Conservation (phyloP, 2,113 vertebrate species). For the Syngnathus floridae region DNA sequence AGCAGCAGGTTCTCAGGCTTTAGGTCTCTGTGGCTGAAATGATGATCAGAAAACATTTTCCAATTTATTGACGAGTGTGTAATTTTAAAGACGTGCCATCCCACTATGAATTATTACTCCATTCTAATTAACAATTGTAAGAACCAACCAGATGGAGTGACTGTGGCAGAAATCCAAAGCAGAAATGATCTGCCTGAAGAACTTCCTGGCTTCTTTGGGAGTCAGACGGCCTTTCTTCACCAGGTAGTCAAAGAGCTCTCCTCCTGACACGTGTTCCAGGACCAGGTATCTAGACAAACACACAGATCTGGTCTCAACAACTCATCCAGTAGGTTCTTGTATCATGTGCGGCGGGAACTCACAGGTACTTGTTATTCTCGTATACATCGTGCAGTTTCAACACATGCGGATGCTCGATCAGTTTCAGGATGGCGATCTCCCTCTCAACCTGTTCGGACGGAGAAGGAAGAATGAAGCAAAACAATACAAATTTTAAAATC, state of each 20-base stretch:
- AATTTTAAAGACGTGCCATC: conserved; percentile 2
- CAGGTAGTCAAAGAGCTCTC: conserved; percentile 88
- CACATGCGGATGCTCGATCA: conserved; percentile 90
- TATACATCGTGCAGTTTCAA: conserved; percentile 93
- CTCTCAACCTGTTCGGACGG: conserved; percentile 78
- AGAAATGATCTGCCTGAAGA: conserved; percentile 92
- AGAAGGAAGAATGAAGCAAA: conserved; percentile 17
- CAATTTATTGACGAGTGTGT: neutral
- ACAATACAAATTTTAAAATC: neutral
- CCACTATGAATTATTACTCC: neutral
- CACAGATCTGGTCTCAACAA: neutral
- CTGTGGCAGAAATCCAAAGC: conserved; percentile 92
- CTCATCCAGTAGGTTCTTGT: neutral
- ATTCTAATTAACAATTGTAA: neutral
- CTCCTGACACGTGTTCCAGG: conserved; percentile 88
- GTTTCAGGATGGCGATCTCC: conserved; percentile 91
- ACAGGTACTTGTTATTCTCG: conserved; percentile 96
- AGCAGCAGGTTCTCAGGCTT: conserved; percentile 89
- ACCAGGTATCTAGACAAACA: conserved; percentile 78
- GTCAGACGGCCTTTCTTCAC: conserved; percentile 89
- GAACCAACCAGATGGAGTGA: conserved; percentile 87
- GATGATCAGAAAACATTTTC: neutral
- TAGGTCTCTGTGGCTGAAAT: conserved; percentile 84
- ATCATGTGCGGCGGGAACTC: conserved; percentile 64
- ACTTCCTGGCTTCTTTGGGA: conserved; percentile 88